A percentile compares a stretch with the other conserved stretches of the same genome.
These are phyloP conservation scores for Eupleurogrammus muticus DNA, from an alignment of 2,797 vertebrate species.

Conservation along the genomic window DNA sequence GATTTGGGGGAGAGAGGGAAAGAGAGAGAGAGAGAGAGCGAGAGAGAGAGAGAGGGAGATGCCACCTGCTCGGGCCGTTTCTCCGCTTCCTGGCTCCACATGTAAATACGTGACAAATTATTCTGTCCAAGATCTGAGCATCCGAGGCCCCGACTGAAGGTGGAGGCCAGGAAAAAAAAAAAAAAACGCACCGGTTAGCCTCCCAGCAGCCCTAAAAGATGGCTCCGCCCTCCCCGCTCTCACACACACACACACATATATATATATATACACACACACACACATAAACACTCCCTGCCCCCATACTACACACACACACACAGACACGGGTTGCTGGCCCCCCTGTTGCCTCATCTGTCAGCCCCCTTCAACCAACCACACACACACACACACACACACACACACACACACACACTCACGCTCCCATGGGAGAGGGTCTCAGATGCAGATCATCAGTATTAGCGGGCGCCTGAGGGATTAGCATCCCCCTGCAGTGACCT, in stretches of 20 bases:
- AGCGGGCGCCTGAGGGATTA: conserved; percentile 83
- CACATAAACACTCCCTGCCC: conserved; percentile 35
- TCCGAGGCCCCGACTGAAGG: conserved; percentile 37
- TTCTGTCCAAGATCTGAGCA: conserved; percentile 74
- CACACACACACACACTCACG: conserved; percentile 28
- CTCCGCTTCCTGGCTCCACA: conserved; percentile 65
- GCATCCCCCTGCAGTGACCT: conserved; percentile 83
- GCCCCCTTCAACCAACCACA: conserved; percentile 62
- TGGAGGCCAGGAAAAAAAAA: conserved; percentile 44
- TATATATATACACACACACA: conserved; percentile 26
- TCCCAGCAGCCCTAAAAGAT: conserved; percentile 71
- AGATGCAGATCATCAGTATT: conserved; percentile 88
- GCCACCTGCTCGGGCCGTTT: conserved; percentile 80
- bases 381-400: conserved; percentile 35
- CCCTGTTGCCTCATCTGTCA: conserved; percentile 83
- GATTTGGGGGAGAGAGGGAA: no score
- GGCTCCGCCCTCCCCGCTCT: conserved; percentile 54
- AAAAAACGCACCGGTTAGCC: conserved; percentile 67
- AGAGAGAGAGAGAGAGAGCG: conserved; percentile 38
- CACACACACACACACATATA: conserved; percentile 21
- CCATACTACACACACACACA: conserved; percentile 32
- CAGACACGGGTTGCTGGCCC: conserved; percentile 79
- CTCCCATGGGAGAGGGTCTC: conserved; percentile 83
- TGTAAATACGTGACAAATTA: conserved; percentile 84
- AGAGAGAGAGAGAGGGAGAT: conserved; percentile 36